These are phyloP conservation scores for Phlogophora meticulosa DNA, from an alignment of 2,888 invertebrate species.

Conservation along the genomic window DNA sequence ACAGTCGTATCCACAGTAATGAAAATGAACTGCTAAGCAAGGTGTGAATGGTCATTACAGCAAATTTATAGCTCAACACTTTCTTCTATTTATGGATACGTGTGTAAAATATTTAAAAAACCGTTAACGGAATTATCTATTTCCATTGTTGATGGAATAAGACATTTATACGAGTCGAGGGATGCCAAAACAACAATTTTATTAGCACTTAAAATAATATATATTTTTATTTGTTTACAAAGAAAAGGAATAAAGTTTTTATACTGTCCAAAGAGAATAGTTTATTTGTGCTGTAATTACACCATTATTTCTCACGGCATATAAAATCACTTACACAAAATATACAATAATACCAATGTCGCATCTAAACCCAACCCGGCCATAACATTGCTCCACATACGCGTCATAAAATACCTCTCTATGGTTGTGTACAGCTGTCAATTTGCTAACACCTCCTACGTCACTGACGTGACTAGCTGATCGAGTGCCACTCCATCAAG, in stretches of 20 bases:
- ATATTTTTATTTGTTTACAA: slow-evolving; percentile 31
- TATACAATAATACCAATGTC: background rate
- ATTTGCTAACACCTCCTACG: slow-evolving; percentile 32
- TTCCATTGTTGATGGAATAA: slow-evolving; percentile 21
- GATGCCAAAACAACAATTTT: slow-evolving; percentile 46
- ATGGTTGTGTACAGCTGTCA: slow-evolving; percentile 32
- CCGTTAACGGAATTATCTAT: slow-evolving; percentile 28
- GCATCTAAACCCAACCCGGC: background rate
- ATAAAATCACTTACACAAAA: background rate
- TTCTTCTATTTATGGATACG: slow-evolving; percentile 41
- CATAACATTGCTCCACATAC: slow-evolving; percentile 10
- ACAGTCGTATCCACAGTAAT: slow-evolving; percentile 42
- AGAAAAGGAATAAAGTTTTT: background rate
- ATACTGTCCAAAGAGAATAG: background rate
- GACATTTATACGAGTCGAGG: slow-evolving; percentile 21
- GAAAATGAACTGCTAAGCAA: slow-evolving; percentile 43
- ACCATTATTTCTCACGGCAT: background rate
- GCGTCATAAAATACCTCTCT: background rate
- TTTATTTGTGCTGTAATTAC: background rate
- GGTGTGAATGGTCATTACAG: slow-evolving; percentile 40
- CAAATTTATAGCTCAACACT: slow-evolving; percentile 49
- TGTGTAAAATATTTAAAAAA: slow-evolving; percentile 45
- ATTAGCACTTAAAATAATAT: slow-evolving; percentile 40
- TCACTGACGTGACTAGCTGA: slow-evolving; percentile 19
- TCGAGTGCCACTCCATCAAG: slow-evolving; percentile 45